A percentile compares a stretch with the other conserved stretches of the same genome.
Evolutionary conservation across 2,113 vertebrate genomes (phyloP).

Genomic region (Planiliza haematocheilus): DNA sequence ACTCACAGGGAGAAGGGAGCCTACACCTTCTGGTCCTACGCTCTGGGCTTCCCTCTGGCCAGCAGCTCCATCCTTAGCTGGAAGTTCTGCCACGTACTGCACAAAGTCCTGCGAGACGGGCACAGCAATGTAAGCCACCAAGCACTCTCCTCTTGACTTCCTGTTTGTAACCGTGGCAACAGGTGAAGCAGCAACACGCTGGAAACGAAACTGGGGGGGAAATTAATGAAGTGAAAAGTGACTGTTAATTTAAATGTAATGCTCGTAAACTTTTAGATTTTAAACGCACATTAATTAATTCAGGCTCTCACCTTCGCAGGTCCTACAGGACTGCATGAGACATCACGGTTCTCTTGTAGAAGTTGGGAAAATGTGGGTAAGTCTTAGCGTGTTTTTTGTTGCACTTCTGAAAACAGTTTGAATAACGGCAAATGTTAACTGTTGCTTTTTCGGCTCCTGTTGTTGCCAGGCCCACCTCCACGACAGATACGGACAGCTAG

Average conservation of each 20-base stretch:
- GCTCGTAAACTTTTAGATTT: too few relatives aligned
- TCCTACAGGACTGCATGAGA: slow-evolving; percentile 94
- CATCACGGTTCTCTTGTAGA: slow-evolving; percentile 93
- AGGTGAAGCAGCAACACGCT: too few relatives aligned
- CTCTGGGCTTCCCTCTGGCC: slow-evolving; percentile 91
- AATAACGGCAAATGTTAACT: neutral
- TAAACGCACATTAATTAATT: too few relatives aligned
- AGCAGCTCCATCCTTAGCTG: slow-evolving; percentile 96
- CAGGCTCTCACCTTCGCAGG: slow-evolving; percentile 78
- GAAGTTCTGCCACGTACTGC: slow-evolving; percentile 98
- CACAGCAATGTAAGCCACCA: slow-evolving; percentile 91
- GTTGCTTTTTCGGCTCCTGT: neutral
- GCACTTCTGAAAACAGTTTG: neutral
- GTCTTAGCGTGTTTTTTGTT: slow-evolving; percentile 48
- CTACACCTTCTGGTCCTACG: slow-evolving; percentile 97
- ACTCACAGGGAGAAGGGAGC: slow-evolving; percentile 97
- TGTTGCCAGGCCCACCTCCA: slow-evolving; percentile 87
- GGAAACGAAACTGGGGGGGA: too few relatives aligned
- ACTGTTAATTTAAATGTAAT: too few relatives aligned
- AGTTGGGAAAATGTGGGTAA: slow-evolving; percentile 92
- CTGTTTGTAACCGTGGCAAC: neutral
- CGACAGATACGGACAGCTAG: slow-evolving; percentile 92
- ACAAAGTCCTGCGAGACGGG: slow-evolving; percentile 95
- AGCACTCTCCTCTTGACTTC: neutral
- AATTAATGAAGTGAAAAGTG: too few relatives aligned